Conservation (phyloP, 2,888 invertebrate species). For the Orgyia antiqua region DNA sequence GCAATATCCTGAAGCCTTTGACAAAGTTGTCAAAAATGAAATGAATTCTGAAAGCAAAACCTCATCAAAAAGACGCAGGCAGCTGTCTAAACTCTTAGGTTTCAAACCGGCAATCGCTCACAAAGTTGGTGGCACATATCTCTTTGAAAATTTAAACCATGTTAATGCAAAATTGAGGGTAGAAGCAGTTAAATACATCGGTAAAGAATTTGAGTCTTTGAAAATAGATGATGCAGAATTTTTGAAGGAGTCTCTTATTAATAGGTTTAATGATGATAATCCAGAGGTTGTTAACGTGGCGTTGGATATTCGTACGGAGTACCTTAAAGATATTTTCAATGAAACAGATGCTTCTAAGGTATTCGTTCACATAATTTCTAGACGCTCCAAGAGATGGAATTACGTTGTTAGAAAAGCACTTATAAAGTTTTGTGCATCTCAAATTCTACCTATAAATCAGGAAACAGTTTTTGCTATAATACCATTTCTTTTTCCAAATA, state of each 20-base stretch:
- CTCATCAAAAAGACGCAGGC: conserved; percentile 40
- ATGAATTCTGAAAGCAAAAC: conserved; percentile 53
- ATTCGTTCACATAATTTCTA: conserved; percentile 72
- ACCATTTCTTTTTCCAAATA: conserved; percentile 80
- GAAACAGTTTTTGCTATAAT: conserved; percentile 77
- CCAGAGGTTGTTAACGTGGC: conserved; percentile 78
- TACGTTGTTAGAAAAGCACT: conserved; percentile 56
- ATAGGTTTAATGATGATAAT: conserved; percentile 83
- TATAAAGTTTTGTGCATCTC: conserved; percentile 62
- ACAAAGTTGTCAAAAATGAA: conserved; percentile 80
- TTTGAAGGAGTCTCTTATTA: conserved; percentile 80
- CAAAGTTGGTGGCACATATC: conserved; percentile 67
- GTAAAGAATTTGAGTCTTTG: conserved; percentile 69
- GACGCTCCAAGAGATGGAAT: conserved; percentile 56
- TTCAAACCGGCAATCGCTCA: conserved; percentile 77
- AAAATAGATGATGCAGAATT: conserved; percentile 76
- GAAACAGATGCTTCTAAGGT: conserved; percentile 60
- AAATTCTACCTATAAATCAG: conserved; percentile 69
- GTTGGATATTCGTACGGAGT: conserved; percentile 59
- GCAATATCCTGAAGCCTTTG: conserved; percentile 85
- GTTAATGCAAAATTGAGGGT: conserved; percentile 81
- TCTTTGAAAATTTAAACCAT: conserved; percentile 86
- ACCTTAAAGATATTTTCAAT: conserved; percentile 59
- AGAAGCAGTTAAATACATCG: conserved; percentile 81
- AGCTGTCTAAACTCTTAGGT: conserved; percentile 64